phyloP scores from a whole-genome alignment of 23 tunicate genomes.

The Halocynthia roretzi region DNA sequence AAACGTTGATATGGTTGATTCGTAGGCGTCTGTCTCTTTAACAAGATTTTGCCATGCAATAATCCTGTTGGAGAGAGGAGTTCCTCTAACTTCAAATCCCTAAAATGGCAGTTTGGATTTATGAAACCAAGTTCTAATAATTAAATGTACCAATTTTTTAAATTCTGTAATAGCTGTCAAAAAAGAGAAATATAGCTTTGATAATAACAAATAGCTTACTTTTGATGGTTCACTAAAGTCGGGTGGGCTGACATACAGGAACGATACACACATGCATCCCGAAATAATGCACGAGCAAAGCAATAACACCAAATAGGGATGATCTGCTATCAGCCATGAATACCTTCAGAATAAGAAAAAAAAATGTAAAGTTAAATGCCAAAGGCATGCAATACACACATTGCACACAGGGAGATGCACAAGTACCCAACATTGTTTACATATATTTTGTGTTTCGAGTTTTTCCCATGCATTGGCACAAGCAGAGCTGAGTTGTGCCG shows the following conservation, averaged over 20 bases:
- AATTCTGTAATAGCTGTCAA: background rate
- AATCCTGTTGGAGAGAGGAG: conserved; percentile 38
- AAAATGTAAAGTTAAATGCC: background rate
- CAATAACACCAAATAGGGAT: conserved; percentile 35
- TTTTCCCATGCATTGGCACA: no score
- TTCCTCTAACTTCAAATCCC: conserved; percentile 80
- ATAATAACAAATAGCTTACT: conserved; percentile 22
- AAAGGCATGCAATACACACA: no score
- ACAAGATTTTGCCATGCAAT: conserved; percentile 62
- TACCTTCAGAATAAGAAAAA: conserved; percentile 24
- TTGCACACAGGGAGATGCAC: no score
- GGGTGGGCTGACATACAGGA: conserved; percentile 28
- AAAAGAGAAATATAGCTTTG: conserved; percentile 6
- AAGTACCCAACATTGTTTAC: no score
- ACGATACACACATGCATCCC: conserved; percentile 18
- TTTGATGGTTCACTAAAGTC: conserved; percentile 70
- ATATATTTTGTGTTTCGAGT: no score
- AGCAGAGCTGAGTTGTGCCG: no score
- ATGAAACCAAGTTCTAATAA: background rate
- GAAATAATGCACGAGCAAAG: conserved; percentile 28
- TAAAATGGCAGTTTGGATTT: conserved; percentile 2
- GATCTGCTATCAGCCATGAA: conserved; percentile 51
- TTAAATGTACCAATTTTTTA: background rate
- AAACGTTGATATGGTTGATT: conserved; percentile 45
- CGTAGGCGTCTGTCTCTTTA: conserved; percentile 41